These are phyloP conservation scores for Theretra japonica DNA, from an alignment of 2,888 invertebrate genomes.

Conservation along the genomic window DNA sequence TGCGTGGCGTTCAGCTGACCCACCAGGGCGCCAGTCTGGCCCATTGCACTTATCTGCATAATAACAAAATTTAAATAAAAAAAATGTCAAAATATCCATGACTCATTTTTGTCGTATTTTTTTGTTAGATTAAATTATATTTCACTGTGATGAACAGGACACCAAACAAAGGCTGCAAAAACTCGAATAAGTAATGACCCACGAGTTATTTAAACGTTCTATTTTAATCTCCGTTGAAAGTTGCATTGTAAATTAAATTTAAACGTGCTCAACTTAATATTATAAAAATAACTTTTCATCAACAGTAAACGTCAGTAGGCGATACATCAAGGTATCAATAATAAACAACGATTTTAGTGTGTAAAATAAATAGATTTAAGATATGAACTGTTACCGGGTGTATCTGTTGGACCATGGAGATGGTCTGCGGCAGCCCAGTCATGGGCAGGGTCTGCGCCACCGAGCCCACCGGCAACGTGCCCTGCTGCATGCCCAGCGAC, in stretches of 20 bases:
- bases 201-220: too few species aligned
- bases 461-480: slow-evolving; percentile 88
- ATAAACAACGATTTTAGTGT: neutral
- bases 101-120: neutral
- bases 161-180: neutral
- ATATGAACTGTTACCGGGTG: slow-evolving; percentile 81
- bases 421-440: slow-evolving; percentile 82
- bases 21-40: slow-evolving; percentile 75
- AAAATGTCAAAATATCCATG: too few species aligned
- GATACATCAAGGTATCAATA: too few species aligned
- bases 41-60: slow-evolving; percentile 78
- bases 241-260: too few species aligned
- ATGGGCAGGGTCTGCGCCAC: slow-evolving; percentile 83
- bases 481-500: slow-evolving; percentile 85
- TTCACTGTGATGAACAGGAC: too few species aligned
- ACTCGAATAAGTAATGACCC: neutral
- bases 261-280: too few species aligned
- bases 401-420: slow-evolving; percentile 86
- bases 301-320: too few species aligned
- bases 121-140: neutral
- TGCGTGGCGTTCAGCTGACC: slow-evolving; percentile 63
- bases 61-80: neutral
- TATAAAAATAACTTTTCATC: too few species aligned
- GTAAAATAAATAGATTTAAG: neutral
- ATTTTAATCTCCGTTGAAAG: too few species aligned